Evolutionary conservation across 2,113 vertebrate species (phyloP).

Genomic region (Lophius piscatorius): DNA sequence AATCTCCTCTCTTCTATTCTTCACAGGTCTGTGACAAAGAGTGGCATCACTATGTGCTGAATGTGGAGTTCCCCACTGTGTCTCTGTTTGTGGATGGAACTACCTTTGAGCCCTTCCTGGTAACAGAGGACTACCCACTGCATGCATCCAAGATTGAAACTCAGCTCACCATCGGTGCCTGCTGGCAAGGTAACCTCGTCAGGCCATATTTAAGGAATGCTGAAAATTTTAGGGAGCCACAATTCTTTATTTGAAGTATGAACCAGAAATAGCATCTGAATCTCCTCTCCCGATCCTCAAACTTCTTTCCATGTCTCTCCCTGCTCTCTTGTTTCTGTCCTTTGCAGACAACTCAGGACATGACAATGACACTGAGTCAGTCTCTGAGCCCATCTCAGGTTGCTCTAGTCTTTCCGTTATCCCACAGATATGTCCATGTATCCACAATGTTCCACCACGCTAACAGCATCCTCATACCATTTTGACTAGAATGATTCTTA

Average conservation of each 20-base stretch:
- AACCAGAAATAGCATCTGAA: conserved; percentile 25
- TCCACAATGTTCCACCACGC: conserved; percentile 56
- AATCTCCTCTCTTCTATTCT: not conserved
- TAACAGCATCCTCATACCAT: conserved; percentile 69
- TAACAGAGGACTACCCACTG: conserved; percentile 94
- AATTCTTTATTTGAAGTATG: not conserved
- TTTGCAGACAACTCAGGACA: conserved; percentile 94
- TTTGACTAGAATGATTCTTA: conserved; percentile 57
- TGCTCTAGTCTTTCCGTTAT: conserved; percentile 84
- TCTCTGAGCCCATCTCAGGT: conserved; percentile 92
- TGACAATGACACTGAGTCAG: conserved; percentile 95
- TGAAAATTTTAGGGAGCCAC: not conserved
- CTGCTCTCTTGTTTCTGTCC: conserved; percentile 87
- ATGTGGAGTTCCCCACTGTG: conserved; percentile 87
- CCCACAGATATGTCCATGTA: conserved; percentile 60
- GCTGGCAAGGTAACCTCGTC: conserved; percentile 92
- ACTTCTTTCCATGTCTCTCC: conserved; percentile 74
- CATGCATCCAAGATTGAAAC: conserved; percentile 89
- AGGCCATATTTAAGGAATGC: not conserved
- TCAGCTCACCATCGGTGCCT: conserved; percentile 94
- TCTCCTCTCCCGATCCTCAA: conserved; percentile 68
- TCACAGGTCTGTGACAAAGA: conserved; percentile 93
- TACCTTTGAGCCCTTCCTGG: conserved; percentile 91
- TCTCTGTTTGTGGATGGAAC: conserved; percentile 91
- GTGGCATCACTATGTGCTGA: conserved; percentile 98